Percentiles rank a stretch among this genome's conserved stretches.
These are phyloP conservation scores for Myopa tessellatipennis DNA, from an alignment of 2,888 invertebrate genomes.

Conservation along the genomic window DNA sequence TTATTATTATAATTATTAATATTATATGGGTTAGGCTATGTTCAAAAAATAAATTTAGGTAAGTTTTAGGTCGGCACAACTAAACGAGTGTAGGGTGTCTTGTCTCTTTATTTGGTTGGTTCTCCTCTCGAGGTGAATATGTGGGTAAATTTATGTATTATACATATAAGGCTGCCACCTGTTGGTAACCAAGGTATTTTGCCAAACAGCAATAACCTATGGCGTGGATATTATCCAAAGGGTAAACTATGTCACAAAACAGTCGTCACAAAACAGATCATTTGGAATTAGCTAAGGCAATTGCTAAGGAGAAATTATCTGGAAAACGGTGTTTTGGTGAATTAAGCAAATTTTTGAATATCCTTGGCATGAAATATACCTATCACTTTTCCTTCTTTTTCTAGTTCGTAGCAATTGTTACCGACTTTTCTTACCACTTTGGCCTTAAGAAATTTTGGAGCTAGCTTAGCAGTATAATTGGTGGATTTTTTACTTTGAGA, in stretches of 20 bases:
- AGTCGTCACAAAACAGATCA: background rate
- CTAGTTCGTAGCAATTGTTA: constrained; percentile 24
- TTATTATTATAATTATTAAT: too few species aligned
- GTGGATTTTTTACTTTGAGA: constrained; percentile 23
- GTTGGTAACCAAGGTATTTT: too few species aligned
- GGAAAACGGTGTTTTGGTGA: background rate
- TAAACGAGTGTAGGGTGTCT: too few species aligned
- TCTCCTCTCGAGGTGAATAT: too few species aligned
- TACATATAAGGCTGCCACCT: too few species aligned
- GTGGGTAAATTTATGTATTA: too few species aligned
- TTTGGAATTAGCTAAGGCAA: background rate
- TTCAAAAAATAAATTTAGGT: too few species aligned
- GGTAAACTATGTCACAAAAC: background rate
- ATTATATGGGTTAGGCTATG: too few species aligned
- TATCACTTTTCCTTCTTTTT: constrained; percentile 34
- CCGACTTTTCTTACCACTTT: constrained; percentile 25
- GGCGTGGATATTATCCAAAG: too few species aligned
- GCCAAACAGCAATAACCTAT: too few species aligned
- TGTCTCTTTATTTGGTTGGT: too few species aligned
- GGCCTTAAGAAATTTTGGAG: constrained; percentile 35
- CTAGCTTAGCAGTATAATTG: constrained; percentile 37
- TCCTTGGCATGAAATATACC: constrained; percentile 38
- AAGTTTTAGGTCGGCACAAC: too few species aligned
- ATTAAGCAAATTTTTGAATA: constrained; percentile 9
- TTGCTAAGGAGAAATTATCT: background rate